Evolutionary conservation across 1,140 invertebrate species (phyloP).

Genomic region (Drosophila malerkotliana): DNA sequence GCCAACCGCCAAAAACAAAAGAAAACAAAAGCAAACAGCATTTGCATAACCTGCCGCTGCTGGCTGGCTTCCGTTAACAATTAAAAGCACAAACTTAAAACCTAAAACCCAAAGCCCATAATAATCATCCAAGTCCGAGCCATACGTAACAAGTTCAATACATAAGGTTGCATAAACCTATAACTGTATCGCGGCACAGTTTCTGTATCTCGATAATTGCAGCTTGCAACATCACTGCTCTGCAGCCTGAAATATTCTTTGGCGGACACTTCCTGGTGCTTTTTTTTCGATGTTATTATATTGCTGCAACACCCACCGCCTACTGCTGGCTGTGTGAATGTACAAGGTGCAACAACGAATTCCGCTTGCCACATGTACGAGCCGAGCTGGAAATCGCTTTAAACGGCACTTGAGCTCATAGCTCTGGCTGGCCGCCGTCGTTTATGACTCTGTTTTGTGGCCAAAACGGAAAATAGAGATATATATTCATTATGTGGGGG

Average conservation of each 20-base stretch:
- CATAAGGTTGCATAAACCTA: constrained; percentile 46
- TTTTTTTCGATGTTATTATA: neutral
- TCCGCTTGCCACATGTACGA: constrained; percentile 41
- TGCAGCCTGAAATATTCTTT: constrained; percentile 35
- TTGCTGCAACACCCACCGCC: constrained; percentile 12
- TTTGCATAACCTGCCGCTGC: constrained; percentile 52
- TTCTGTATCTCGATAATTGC: constrained; percentile 29
- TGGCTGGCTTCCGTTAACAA: constrained; percentile 64
- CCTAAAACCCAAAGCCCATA: constrained; percentile 29
- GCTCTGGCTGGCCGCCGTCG: constrained; percentile 21
- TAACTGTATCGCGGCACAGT: constrained; percentile 31
- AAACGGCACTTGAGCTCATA: constrained; percentile 42
- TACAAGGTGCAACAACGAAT: constrained; percentile 43
- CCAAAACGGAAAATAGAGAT: constrained; percentile 28
- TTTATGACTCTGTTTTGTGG: constrained; percentile 50
- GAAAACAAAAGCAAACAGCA: constrained; percentile 46
- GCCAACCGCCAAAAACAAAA: constrained; percentile 30
- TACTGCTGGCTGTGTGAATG: constrained; percentile 22
- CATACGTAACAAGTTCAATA: constrained; percentile 57
- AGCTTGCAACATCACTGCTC: constrained; percentile 38
- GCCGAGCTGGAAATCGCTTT: constrained; percentile 47
- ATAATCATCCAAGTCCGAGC: constrained; percentile 27
- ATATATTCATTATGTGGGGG: constrained; percentile 21
- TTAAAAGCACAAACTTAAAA: constrained; percentile 56
- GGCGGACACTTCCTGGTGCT: constrained; percentile 36